A percentile compares a stretch with the other conserved stretches of the same genome.
Conservation (phyloP, 2,888 invertebrate species). For the Cryptops parisi region DNA sequence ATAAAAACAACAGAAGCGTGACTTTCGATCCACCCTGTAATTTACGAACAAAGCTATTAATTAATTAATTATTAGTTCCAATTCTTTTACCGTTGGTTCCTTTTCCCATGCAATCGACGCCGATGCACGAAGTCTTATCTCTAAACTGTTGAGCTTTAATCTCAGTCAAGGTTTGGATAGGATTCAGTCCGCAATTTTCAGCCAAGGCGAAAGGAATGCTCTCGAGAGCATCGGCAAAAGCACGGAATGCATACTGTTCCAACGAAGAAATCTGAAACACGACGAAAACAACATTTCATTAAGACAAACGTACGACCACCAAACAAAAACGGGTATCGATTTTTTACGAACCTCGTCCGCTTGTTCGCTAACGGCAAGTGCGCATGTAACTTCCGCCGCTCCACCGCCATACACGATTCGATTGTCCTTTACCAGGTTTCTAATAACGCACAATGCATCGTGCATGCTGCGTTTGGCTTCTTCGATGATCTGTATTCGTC, state of each 20-base stretch:
- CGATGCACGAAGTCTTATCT: slow-evolving; percentile 70
- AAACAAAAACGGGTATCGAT: not conserved
- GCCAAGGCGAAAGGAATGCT: slow-evolving; percentile 87
- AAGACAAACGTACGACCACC: not conserved
- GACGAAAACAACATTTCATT: slow-evolving; percentile 10
- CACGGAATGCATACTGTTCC: slow-evolving; percentile 94
- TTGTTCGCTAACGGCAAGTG: slow-evolving; percentile 72
- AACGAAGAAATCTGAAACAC: slow-evolving; percentile 50
- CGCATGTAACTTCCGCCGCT: slow-evolving; percentile 88
- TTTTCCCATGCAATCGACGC: slow-evolving; percentile 84
- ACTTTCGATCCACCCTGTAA: too few relatives aligned
- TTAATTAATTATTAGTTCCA: not conserved
- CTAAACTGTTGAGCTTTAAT: slow-evolving; percentile 76
- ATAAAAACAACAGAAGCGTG: not conserved
- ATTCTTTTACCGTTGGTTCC: slow-evolving; percentile 43
- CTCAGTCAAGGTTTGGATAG: slow-evolving; percentile 82
- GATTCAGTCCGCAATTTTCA: slow-evolving; percentile 86
- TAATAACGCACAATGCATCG: slow-evolving; percentile 56
- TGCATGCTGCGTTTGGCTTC: slow-evolving; percentile 59
- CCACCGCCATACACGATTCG: slow-evolving; percentile 95
- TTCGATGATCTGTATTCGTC: slow-evolving; percentile 57
- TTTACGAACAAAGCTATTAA: too few relatives aligned
- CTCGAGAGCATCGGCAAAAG: slow-evolving; percentile 92
- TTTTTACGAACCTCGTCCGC: slow-evolving; percentile 53
- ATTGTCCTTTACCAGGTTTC: slow-evolving; percentile 52